A percentile compares a stretch with the other conserved stretches of the same genome.
Evolutionary conservation across 2,888 invertebrate species (phyloP).

Genomic region (Drosophila colorata): DNA sequence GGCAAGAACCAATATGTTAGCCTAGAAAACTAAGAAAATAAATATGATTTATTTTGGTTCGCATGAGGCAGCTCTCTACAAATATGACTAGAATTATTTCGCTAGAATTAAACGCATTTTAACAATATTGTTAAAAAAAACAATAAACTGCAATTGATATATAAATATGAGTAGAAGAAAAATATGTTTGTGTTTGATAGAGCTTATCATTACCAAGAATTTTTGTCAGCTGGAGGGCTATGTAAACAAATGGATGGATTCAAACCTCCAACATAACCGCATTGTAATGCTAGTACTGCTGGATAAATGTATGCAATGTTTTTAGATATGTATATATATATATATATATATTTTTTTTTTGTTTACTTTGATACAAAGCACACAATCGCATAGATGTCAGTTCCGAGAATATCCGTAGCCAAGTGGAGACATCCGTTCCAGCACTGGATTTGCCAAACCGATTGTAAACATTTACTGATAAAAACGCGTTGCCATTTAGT

Average conservation of each 20-base stretch:
- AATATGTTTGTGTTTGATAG: constrained; percentile 7
- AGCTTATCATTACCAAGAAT: constrained; percentile 46
- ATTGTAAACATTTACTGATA: constrained; percentile 47
- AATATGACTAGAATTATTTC: background rate
- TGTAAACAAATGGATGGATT: constrained; percentile 24
- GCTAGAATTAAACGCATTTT: background rate
- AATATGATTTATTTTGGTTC: too few relatives aligned
- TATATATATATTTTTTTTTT: background rate
- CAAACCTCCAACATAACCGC: constrained; percentile 29
- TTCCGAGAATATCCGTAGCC: constrained; percentile 36
- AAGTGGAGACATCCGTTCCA: constrained; percentile 55
- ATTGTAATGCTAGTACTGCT: constrained; percentile 22
- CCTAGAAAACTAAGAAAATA: background rate
- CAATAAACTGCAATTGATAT: constrained; percentile 17
- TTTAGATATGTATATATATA: background rate
- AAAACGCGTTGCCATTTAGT: constrained; percentile 4
- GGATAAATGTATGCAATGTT: background rate
- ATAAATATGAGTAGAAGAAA: background rate
- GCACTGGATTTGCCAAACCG: constrained; percentile 11
- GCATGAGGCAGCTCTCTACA: too few relatives aligned
- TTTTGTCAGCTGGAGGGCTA: constrained; percentile 8
- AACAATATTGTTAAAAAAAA: background rate
- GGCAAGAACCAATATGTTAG: background rate
- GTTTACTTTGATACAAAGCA: constrained; percentile 2
- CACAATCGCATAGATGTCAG: constrained; percentile 14